Evolutionary conservation across 2,113 vertebrate species (phyloP).

Genomic region (Panurus biarmicus): DNA sequence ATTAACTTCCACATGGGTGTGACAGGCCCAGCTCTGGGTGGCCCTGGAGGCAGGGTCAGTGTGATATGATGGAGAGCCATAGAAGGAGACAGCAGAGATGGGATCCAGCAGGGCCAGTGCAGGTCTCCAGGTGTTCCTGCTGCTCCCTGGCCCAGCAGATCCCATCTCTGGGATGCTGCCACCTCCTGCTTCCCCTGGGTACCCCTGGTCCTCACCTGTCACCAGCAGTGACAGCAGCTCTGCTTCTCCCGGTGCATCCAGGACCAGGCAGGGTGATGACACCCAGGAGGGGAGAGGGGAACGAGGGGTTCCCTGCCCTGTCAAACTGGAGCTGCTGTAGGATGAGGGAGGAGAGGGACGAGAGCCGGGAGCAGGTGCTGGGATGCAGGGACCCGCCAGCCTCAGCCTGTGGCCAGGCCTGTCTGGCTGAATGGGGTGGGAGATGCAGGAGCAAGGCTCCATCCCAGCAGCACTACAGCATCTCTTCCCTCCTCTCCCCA

Average conservation of each 20-base stretch:
- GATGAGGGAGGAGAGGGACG: rapidly evolving
- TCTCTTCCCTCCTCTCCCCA: not conserved
- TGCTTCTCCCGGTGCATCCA: rapidly evolving
- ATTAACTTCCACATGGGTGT: not conserved
- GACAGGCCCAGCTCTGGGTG: rapidly evolving
- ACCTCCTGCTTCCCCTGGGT: not conserved
- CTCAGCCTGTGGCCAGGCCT: not conserved
- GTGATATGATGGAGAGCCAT: not conserved
- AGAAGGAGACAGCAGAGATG: not conserved
- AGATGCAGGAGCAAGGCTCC: not conserved
- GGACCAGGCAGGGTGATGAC: not conserved
- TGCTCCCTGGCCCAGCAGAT: not conserved
- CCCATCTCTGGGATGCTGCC: not conserved
- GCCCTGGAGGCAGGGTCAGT: not conserved
- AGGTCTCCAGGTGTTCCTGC: not conserved
- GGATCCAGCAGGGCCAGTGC: not conserved
- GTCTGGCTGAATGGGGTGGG: not conserved
- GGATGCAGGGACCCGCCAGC: not conserved
- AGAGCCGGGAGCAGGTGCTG: rapidly evolving
- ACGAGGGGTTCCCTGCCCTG: rapidly evolving
- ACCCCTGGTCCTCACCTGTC: rapidly evolving
- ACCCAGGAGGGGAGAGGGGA: not conserved
- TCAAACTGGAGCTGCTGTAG: not conserved
- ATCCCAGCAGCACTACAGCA: rapidly evolving
- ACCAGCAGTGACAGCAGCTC: rapidly evolving